Evolutionary conservation across 1,140 invertebrate genomes (phyloP).

Genomic region (Drosophila suzukii): DNA sequence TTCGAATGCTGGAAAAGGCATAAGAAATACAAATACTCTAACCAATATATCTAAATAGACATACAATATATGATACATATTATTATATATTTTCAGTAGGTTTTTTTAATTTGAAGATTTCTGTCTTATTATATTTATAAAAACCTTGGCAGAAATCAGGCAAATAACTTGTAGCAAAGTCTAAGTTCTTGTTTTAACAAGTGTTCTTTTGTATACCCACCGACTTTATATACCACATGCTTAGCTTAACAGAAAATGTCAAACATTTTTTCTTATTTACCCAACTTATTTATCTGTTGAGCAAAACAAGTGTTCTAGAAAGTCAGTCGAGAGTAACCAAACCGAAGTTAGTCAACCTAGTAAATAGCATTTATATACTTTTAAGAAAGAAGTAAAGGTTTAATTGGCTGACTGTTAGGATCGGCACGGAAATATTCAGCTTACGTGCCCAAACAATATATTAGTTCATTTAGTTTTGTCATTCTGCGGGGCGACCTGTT

Average conservation of each 20-base stretch:
- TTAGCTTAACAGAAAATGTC: slow-evolving; percentile 6
- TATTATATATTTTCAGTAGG: too few species aligned
- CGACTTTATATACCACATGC: neutral
- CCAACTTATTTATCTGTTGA: slow-evolving; percentile 1
- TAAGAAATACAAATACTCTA: neutral
- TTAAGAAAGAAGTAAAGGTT: neutral
- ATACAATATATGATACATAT: too few species aligned
- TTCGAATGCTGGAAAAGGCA: neutral
- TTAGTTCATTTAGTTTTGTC: slow-evolving; percentile 9
- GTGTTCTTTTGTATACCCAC: neutral
- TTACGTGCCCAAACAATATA: neutral
- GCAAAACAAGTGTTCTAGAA: slow-evolving; percentile 43
- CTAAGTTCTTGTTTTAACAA: neutral
- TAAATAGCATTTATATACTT: neutral
- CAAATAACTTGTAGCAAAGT: too few species aligned
- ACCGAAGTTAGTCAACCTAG: slow-evolving; percentile 8
- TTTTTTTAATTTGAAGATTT: too few species aligned
- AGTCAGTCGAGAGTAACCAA: slow-evolving; percentile 28
- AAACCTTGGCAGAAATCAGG: too few species aligned
- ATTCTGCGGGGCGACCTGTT: slow-evolving; percentile 2
- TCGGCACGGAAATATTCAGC: slow-evolving; percentile 6
- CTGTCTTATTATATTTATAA: too few species aligned
- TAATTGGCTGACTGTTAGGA: neutral
- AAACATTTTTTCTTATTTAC: slow-evolving; percentile 39
- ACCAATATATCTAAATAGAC: too few species aligned